Evolutionary conservation across 1,140 invertebrate species (phyloP), one percentile per base, ranked within the genome.

Genomic region (Drosophila suzukii): DNA sequence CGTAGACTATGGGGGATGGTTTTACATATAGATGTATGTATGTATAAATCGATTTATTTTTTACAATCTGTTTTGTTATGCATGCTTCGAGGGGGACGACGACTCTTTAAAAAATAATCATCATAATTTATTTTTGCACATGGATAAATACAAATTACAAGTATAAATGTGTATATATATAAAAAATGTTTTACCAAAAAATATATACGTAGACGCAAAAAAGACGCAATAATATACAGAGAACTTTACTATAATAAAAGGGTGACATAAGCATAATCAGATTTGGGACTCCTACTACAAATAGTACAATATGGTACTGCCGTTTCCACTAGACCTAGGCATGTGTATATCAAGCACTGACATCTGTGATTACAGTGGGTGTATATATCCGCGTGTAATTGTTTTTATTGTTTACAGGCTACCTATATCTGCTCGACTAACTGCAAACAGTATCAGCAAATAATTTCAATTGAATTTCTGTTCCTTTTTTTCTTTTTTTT

Each of bases 111-210:
- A 88, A 88, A 89, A 89, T 89, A 89, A 89, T 88, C 84, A 86
- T 79, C 71, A 89, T 81, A 89, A 89, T 88, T 88, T 88, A 88
- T 86, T 84, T 78, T 75, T 78, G 84, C 84, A 88, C 84, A 89
- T 77, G 72, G 80, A 89, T 88, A 88, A 88, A 89, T 88, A 89
- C 73, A 89, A 86, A 88, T 84, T 88, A 89, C 77, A 89, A 74
- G 63, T 89, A 84, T 75, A 70, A 61, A 89, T 79, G 59, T 80
- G 59, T 80, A 66, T 75, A 75, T 75, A 67, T 78, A 80, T 66
- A 80, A 74, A 86, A 78, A 74, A 63, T 60, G 30, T 51, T 47
- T 70, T 67, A 71, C 62, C 77, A 86, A 86, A 86, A 82, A 67
- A 81, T 59, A 81, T 80, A 79, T 63, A 58, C 50, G 75, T 51